Evolutionary conservation across 37 sponge, comb jelly and placozoan genomes (phyloP).

Genomic region (Theonella swinhoei): DNA sequence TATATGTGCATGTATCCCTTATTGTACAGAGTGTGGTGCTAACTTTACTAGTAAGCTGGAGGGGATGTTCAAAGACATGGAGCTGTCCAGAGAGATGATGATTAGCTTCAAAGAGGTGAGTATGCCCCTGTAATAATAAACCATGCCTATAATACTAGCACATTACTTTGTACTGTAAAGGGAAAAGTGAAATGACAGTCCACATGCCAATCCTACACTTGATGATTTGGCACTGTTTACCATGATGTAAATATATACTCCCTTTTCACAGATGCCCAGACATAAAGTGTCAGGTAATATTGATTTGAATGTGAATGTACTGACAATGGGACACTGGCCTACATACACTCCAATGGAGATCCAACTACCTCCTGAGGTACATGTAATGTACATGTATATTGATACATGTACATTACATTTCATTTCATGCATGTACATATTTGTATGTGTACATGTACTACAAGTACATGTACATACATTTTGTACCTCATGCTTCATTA

Average conservation of each 20-base stretch:
- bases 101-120: slow-evolving; percentile 82
- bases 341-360: slow-evolving; percentile 86
- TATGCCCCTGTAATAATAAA: no score
- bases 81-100: slow-evolving; percentile 93
- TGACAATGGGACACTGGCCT: slow-evolving; percentile 98
- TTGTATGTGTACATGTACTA: no score
- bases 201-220: neutral
- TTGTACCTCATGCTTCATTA: no score
- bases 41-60: slow-evolving; percentile 97
- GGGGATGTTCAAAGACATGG: slow-evolving; percentile 99
- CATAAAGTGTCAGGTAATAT: slow-evolving; percentile 55
- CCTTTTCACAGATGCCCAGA: neutral
- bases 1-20: no score
- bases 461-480: no score
- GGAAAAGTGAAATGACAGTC: neutral
- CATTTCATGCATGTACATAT: neutral
- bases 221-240: neutral
- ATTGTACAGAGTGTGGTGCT: slow-evolving; percentile 98
- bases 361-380: slow-evolving; percentile 73
- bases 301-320: slow-evolving; percentile 89
- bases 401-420: neutral
- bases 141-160: no score
- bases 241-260: no score
- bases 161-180: no score
- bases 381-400: slow-evolving; percentile 10